phyloP scores from a whole-genome alignment of 92 coral and sea anemone species.

The Anthopleura xanthogrammica region DNA sequence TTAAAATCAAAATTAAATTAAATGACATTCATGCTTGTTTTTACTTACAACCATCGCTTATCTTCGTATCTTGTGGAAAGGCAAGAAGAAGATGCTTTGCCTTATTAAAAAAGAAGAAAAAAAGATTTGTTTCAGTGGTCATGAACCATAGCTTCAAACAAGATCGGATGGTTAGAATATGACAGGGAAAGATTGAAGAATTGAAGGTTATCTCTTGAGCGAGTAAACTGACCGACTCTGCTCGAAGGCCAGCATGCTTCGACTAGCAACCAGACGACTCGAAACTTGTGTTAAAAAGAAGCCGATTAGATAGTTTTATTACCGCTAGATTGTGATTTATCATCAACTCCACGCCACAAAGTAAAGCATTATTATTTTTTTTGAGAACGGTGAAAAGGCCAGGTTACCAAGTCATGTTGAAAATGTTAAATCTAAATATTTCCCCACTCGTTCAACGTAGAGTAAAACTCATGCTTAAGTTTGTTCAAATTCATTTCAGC shows the following conservation, averaged over 20 bases:
- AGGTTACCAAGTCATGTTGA: too few relatives aligned
- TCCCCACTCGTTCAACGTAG: too few relatives aligned
- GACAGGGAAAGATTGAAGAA: too few relatives aligned
- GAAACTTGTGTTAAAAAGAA: background rate
- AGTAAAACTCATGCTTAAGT: too few relatives aligned
- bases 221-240: background rate
- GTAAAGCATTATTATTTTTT: too few relatives aligned
- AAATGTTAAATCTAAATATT: too few relatives aligned
- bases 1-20: background rate
- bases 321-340: background rate
- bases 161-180: too few relatives aligned
- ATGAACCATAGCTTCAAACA: background rate
- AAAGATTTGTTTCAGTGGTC: background rate
- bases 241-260: constrained; percentile 21
- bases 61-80: constrained; percentile 85
- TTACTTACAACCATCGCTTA: constrained; percentile 90
- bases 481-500: too few relatives aligned
- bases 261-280: constrained; percentile 23
- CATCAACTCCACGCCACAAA: constrained; percentile 14
- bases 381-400: too few relatives aligned
- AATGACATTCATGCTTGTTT: background rate
- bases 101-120: constrained; percentile 28
- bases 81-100: constrained; percentile 79
- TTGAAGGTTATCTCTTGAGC: background rate
- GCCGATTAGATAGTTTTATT: background rate